phyloP scores from a whole-genome alignment of 2,888 invertebrate species.

The Panorpa germanica region DNA sequence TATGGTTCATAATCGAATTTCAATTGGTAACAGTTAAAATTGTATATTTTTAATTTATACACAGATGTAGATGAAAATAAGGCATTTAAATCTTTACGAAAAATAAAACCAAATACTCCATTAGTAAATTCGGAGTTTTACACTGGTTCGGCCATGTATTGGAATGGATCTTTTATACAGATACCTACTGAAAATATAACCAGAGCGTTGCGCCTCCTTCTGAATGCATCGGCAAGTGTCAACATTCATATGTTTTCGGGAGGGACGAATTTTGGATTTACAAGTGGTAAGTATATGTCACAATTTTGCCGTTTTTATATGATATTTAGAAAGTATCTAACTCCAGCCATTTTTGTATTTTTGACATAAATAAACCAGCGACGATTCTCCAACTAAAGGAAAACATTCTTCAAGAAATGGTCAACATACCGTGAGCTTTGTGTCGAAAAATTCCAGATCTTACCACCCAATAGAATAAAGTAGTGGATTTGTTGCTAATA shows the following conservation, averaged over 20 bases:
- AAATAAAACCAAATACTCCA: slow-evolving; percentile 46
- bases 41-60: slow-evolving; percentile 2
- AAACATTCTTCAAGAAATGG: too few relatives aligned
- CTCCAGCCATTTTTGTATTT: too few relatives aligned
- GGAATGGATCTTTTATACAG: too few relatives aligned
- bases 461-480: too few relatives aligned
- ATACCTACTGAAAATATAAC: slow-evolving; percentile 35
- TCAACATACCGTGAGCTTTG: too few relatives aligned
- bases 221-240: slow-evolving; percentile 34
- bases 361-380: too few relatives aligned
- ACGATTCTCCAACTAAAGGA: too few relatives aligned
- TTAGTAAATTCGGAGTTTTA: slow-evolving; percentile 83
- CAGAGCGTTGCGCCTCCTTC: slow-evolving; percentile 28
- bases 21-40: too few relatives aligned
- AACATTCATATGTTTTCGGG: slow-evolving; percentile 89
- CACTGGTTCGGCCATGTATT: slow-evolving; percentile 83
- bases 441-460: too few relatives aligned
- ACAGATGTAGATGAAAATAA: slow-evolving; percentile 17
- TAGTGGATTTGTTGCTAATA: too few relatives aligned
- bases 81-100: slow-evolving; percentile 24
- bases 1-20: too few relatives aligned
- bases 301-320: too few relatives aligned
- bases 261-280: slow-evolving; percentile 70
- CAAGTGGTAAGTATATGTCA: slow-evolving; percentile 24
- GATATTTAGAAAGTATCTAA: slow-evolving; percentile 24